Conservation (phyloP, 1,140 invertebrate genomes). For the Drosophila yakuba region DNA sequence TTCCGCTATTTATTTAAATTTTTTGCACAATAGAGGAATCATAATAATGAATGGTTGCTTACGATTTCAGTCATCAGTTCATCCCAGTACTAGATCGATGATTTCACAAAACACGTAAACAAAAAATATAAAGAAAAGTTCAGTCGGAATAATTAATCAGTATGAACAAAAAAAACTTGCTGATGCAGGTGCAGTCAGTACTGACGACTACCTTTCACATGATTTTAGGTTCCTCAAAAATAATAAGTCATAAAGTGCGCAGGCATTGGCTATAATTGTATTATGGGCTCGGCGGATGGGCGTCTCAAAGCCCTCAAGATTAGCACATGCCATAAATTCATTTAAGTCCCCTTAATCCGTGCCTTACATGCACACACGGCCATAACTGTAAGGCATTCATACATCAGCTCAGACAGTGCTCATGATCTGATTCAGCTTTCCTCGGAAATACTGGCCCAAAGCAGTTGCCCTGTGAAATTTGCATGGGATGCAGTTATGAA, state of each 20-base stretch:
- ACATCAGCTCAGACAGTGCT: slow-evolving; percentile 52
- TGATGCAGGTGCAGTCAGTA: not conserved
- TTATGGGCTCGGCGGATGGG: not conserved
- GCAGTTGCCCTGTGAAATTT: slow-evolving; percentile 50
- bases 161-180: not conserved
- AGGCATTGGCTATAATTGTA: not conserved
- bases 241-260: not conserved
- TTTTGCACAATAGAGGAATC: no score
- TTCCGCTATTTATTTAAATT: not conserved
- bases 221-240: not conserved
- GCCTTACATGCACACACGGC: slow-evolving; percentile 13
- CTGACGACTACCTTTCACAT: not conserved
- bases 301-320: slow-evolving; percentile 47
- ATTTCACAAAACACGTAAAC: not conserved
- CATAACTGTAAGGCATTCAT: slow-evolving; percentile 33
- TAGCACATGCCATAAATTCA: slow-evolving; percentile 72
- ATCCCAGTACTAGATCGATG: not conserved
- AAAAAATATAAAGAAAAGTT: not conserved
- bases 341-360: slow-evolving; percentile 65
- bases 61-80: no score
- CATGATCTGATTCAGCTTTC: slow-evolving; percentile 13
- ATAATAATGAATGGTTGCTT: no score
- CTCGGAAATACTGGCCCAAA: slow-evolving; percentile 9
- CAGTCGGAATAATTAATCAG: not conserved
- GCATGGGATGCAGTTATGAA: slow-evolving; percentile 69